Conservation (phyloP, 2,113 vertebrate species). For the Cathartes aura region DNA sequence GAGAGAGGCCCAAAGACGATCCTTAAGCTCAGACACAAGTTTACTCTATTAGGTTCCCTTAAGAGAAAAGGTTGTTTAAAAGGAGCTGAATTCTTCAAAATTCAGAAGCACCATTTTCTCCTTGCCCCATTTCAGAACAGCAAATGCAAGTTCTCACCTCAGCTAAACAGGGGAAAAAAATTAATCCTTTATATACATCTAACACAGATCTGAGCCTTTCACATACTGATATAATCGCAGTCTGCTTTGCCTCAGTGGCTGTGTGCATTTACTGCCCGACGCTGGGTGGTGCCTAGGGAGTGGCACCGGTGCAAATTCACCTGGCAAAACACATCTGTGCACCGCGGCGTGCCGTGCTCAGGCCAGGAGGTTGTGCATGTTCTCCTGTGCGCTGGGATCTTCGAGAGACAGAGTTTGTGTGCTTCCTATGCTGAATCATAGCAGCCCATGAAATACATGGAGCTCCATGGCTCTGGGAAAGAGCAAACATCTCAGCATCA, state of each 20-base stretch:
- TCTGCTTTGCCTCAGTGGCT: neutral
- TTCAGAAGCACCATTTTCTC: neutral
- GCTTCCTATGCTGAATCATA: neutral
- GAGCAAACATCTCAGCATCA: neutral
- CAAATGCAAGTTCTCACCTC: neutral
- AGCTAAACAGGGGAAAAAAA: neutral
- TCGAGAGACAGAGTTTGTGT: neutral
- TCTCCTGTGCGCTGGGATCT: neutral
- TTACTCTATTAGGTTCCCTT: neutral
- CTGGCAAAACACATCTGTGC: neutral
- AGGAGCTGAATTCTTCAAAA: neutral
- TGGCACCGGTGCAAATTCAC: neutral
- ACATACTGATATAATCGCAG: neutral
- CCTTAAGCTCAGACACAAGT: neutral
- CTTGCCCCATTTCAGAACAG: neutral
- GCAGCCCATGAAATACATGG: neutral
- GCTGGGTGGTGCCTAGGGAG: neutral
- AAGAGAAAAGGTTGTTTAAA: neutral
- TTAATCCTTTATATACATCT: neutral
- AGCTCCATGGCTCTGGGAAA: neutral
- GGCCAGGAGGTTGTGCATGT: neutral
- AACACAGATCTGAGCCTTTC: neutral
- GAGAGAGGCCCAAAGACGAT: neutral
- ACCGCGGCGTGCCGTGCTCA: fast-evolving
- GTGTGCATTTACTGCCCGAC: fast-evolving